Percentiles rank a stretch among this genome's conserved stretches.
Conservation (phyloP, 2,888 invertebrate species). For the Drosophila borborema region DNA sequence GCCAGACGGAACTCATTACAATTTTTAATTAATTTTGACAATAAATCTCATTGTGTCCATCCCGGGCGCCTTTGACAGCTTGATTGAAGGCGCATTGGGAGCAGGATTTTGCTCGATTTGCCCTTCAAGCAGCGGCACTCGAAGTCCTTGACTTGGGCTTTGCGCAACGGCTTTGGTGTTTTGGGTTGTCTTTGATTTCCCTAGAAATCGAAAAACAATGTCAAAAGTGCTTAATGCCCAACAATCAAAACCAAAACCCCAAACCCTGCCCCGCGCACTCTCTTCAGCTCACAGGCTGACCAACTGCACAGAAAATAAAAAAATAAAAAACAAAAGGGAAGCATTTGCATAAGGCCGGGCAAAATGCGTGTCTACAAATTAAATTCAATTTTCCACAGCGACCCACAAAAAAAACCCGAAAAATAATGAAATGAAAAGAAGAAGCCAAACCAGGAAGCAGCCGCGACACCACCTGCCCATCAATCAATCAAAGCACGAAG, state of each 20-base stretch:
- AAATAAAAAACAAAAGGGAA: conserved; percentile 37
- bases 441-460: conserved; percentile 41
- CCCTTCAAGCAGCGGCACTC: conserved; percentile 26
- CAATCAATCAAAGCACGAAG: conserved; percentile 79
- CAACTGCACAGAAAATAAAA: conserved; percentile 19
- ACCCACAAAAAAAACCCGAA: not conserved
- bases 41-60: conserved; percentile 58
- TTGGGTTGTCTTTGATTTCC: conserved; percentile 63
- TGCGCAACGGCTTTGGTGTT: conserved; percentile 10
- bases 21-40: conserved; percentile 80
- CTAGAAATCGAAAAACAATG: conserved; percentile 71
- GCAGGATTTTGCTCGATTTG: conserved; percentile 19
- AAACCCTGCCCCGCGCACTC: not conserved
- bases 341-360: conserved; percentile 66
- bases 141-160: conserved; percentile 34
- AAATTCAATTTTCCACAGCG: conserved; percentile 72
- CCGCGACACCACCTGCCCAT: conserved; percentile 60
- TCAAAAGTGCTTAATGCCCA: conserved; percentile 73
- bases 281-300: conserved; percentile 23
- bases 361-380: conserved; percentile 75
- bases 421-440: not conserved
- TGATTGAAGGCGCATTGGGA: conserved; percentile 62
- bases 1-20: conserved; percentile 67
- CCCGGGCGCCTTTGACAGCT: conserved; percentile 59
- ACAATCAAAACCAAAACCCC: conserved; percentile 59